Base-by-base conservation (phyloP, 2,113 vertebrate species). In the Plecturocebus donacophilus region DNA sequence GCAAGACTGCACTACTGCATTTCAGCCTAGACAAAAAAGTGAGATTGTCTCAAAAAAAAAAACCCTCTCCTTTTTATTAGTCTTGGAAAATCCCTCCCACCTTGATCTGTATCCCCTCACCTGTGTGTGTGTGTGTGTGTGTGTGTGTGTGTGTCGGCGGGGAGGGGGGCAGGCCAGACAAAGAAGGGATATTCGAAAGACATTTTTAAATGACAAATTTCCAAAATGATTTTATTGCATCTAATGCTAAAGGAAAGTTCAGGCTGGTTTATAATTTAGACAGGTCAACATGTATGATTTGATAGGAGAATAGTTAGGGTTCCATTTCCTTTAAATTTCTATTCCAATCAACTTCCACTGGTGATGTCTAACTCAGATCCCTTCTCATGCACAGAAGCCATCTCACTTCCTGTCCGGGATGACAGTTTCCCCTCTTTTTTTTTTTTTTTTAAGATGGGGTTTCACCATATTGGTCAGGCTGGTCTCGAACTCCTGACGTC, bases 141-240 rank as follows among this genome's bases (percentile, higher is more conserved):
- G n/a, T 6, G 38, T 19, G 84, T n/a, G 42, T 14, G 80, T 17
- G 27, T 13, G 8, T 54, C 19, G 56, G 21, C 3, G 10, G 9
- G 23, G 23, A 23, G 23, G 23, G 25, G 12, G 27, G 5, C 6
- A 3, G 49, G 25, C 9, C 30, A 20, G 25, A 4, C 49, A 16
- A 61, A 73, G 45, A 81, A 56, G 77, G 7, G 25, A 30, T 56
- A 61, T 76, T n/a, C 38, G 42, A 85, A 75, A 64, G 54, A 77
- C 25, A 7, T 12, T 70, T 90, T 79, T 38, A 38, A 90, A 84
- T 82, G 87, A 79, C 35, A 66, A 35, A 54, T 94, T 95, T 58
- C 32, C 56, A 58, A 90, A 92, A 94, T 81, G 3, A 84, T 61
- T 97, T 98, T 97, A 97, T 96, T 97, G 30, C 30, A 73, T 91